Percentiles rank a stretch among this genome's conserved stretches.
These are phyloP conservation scores for Phalanger gymnotis DNA, from an alignment of 2,797 vertebrate genomes.

Conservation along the genomic window DNA sequence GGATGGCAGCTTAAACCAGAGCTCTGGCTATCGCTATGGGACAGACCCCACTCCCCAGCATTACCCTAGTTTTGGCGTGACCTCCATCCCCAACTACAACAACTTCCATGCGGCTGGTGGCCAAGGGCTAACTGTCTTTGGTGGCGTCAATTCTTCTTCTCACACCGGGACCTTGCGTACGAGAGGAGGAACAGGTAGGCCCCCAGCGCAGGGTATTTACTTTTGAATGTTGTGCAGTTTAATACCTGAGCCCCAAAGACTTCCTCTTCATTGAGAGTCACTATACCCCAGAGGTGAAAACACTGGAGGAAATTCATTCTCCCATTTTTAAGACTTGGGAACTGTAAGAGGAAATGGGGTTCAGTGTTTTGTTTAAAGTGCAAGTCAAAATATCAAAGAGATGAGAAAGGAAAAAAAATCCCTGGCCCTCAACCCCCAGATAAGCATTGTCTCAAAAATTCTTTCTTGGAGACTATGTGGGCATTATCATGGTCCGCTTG, in stretches of 20 bases:
- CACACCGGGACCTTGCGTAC: slow-evolving; percentile 93
- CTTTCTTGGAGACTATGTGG: not conserved
- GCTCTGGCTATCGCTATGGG: slow-evolving; percentile 93
- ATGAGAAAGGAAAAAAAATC: not conserved
- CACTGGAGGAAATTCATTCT: slow-evolving; percentile 13
- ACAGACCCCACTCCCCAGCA: slow-evolving; percentile 94
- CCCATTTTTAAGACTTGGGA: not conserved
- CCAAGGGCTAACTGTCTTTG: slow-evolving; percentile 94
- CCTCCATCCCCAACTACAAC: slow-evolving; percentile 97
- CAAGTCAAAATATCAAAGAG: not conserved
- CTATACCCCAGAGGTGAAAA: not conserved
- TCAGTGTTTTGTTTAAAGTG: not conserved
- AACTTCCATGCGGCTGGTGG: slow-evolving; percentile 93
- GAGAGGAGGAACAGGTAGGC: slow-evolving; percentile 93
- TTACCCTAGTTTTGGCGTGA: slow-evolving; percentile 92
- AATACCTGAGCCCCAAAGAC: not conserved
- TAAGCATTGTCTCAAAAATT: not conserved
- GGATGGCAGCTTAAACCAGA: slow-evolving; percentile 92
- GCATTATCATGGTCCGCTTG: not conserved
- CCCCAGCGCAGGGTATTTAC: not conserved
- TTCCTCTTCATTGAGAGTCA: not conserved
- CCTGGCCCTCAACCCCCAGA: not conserved
- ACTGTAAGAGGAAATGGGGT: not conserved
- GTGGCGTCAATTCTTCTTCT: slow-evolving; percentile 93
- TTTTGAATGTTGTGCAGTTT: not conserved